Percentiles rank a stretch among this genome's conserved stretches.
Conservation (phyloP, 2,797 vertebrate species). For the Rhinophrynus dorsalis region DNA sequence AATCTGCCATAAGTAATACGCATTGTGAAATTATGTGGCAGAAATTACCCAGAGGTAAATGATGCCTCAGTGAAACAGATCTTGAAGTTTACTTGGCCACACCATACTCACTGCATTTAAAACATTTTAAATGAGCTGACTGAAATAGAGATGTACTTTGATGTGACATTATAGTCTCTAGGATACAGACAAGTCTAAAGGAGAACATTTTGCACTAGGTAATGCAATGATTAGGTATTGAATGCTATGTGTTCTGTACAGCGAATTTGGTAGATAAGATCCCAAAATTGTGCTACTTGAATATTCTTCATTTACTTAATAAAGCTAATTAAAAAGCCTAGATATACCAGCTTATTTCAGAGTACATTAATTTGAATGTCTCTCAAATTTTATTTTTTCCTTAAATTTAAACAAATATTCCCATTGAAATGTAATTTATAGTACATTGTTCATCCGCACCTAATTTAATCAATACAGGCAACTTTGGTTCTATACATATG, state of each 20-base stretch:
- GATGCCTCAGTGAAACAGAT: conserved; percentile 40
- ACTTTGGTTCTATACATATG: no score
- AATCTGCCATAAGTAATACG: conserved; percentile 39
- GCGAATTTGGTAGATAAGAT: background rate
- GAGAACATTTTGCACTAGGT: conserved; percentile 23
- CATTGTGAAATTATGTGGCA: conserved; percentile 51
- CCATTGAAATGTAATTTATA: no score
- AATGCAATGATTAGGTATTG: conserved; percentile 52
- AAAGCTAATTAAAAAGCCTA: background rate
- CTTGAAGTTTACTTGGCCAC: conserved; percentile 41
- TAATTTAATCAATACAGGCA: no score
- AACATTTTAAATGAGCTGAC: conserved; percentile 30
- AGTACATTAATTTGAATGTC: background rate
- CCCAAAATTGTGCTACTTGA: background rate
- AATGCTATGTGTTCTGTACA: conserved; percentile 43
- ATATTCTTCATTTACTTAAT: background rate
- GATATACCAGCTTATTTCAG: background rate
- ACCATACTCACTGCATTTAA: conserved; percentile 49
- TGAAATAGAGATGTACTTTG: conserved; percentile 37
- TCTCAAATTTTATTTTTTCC: no score
- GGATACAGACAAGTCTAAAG: conserved; percentile 45
- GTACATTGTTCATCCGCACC: no score
- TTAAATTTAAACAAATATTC: no score
- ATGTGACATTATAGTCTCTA: conserved; percentile 51
- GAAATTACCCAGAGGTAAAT: conserved; percentile 44